A percentile compares a stretch with the other conserved stretches of the same genome.
Evolutionary conservation across 1,140 invertebrate genomes (phyloP).

Genomic region (Colletes latitarsis): DNA sequence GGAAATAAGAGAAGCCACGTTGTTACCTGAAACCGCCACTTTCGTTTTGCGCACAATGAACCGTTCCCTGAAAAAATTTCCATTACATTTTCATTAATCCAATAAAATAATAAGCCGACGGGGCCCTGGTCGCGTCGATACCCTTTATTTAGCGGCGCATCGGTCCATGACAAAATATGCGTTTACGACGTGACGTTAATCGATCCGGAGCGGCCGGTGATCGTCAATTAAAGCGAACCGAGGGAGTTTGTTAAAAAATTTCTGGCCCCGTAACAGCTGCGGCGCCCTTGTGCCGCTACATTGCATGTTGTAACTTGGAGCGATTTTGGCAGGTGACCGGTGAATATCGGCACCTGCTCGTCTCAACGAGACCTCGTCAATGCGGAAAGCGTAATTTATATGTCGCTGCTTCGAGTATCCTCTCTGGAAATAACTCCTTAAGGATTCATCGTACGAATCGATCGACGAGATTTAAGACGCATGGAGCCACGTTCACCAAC

Average conservation of each 20-base stretch:
- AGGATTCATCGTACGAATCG: constrained; percentile 20
- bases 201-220: not conserved
- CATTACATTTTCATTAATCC: constrained; percentile 30
- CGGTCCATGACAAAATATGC: constrained; percentile 1
- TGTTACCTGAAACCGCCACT: not conserved
- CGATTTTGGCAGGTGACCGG: constrained; percentile 73
- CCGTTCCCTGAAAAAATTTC: not conserved
- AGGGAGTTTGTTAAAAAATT: constrained; percentile 14
- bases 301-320: constrained; percentile 46
- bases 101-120: constrained; percentile 14
- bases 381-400: constrained; percentile 49
- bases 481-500: too few relatives aligned
- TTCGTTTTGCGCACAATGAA: not conserved
- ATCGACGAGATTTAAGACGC: constrained; percentile 26
- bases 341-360: constrained; percentile 68
- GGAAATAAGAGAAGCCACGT: too few relatives aligned
- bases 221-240: constrained; percentile 22
- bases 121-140: not conserved
- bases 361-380: constrained; percentile 49
- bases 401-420: constrained; percentile 23
- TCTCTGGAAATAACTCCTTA: not conserved
- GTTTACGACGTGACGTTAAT: constrained; percentile 39
- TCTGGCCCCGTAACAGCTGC: constrained; percentile 65
- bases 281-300: constrained; percentile 29
- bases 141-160: constrained; percentile 32